Conservation (phyloP, 1,140 invertebrate genomes). For the Drosophila albomicans region DNA sequence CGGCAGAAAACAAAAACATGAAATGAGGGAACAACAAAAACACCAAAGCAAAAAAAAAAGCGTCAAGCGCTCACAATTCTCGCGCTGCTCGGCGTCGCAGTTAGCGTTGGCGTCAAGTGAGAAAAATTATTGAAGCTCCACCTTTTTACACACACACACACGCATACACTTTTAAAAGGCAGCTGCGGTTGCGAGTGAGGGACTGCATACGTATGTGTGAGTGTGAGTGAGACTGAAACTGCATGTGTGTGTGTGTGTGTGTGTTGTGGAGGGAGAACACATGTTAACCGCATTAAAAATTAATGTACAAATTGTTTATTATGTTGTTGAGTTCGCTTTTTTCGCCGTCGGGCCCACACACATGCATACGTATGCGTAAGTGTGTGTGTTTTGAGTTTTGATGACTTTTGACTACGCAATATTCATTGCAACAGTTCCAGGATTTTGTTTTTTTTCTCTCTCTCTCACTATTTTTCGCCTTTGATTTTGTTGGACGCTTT, state of each 20-base stretch:
- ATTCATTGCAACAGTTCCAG: conserved; percentile 56
- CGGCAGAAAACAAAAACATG: conserved; percentile 30
- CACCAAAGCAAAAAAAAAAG: conserved; percentile 31
- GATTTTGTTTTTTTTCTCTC: conserved; percentile 32
- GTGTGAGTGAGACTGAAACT: not conserved
- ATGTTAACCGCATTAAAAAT: conserved; percentile 83
- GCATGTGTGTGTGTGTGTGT: conserved; percentile 15
- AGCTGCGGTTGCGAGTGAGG: conserved; percentile 25
- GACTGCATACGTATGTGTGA: conserved; percentile 8
- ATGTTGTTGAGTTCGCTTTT: conserved; percentile 66
- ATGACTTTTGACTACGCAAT: conserved; percentile 55
- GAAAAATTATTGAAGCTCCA: conserved; percentile 80
- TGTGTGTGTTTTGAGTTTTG: conserved; percentile 36
- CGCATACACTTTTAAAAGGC: conserved; percentile 18
- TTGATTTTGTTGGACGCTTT: conserved; percentile 38
- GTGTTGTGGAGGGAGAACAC: conserved; percentile 52
- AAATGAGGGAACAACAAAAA: conserved; percentile 9
- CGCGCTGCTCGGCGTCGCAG: conserved; percentile 25
- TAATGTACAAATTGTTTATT: conserved; percentile 83
- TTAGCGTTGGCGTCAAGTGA: conserved; percentile 60
- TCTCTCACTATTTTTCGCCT: conserved; percentile 29
- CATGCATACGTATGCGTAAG: conserved; percentile 11
- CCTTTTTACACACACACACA: conserved; percentile 72
- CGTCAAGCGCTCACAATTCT: conserved; percentile 46
- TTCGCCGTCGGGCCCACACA: conserved; percentile 49